Conservation (phyloP, 2,888 invertebrate genomes). For the Leptopilina syphax region DNA sequence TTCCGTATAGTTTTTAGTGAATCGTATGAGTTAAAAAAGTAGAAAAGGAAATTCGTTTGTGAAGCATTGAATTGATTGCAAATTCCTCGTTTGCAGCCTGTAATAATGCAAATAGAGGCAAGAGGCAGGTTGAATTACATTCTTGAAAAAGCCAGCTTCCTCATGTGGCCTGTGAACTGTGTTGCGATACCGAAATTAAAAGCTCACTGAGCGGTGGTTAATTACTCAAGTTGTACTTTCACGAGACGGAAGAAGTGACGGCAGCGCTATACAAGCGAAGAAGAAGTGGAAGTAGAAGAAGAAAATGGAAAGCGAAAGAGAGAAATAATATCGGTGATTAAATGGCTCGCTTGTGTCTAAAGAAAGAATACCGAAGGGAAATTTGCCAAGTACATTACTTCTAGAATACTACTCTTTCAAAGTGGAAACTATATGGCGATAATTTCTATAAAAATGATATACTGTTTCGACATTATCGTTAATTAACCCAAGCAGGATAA, state of each 20-base stretch:
- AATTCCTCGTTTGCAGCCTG: too few relatives aligned
- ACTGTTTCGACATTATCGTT: slow-evolving; percentile 3
- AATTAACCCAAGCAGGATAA: slow-evolving; percentile 11
- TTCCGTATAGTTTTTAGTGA: too few relatives aligned
- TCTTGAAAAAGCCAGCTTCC: too few relatives aligned
- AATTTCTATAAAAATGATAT: slow-evolving; percentile 7
- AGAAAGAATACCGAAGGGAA: slow-evolving; percentile 32
- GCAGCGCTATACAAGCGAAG: neutral
- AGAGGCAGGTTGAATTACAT: too few relatives aligned
- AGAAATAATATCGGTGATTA: slow-evolving; percentile 36
- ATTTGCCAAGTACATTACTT: slow-evolving; percentile 23
- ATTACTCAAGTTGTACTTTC: slow-evolving; percentile 29
- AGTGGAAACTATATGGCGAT: neutral
- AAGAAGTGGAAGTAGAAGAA: too few relatives aligned
- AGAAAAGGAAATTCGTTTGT: too few relatives aligned
- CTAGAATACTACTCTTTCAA: slow-evolving; percentile 13
- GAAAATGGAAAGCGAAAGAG: neutral
- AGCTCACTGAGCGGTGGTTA: slow-evolving; percentile 1
- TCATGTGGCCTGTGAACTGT: neutral
- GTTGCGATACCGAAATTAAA: slow-evolving; percentile 11
- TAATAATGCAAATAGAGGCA: too few relatives aligned
- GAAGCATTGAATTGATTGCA: too few relatives aligned
- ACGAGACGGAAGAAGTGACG: neutral
- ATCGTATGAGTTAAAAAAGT: too few relatives aligned
- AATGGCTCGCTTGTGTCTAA: slow-evolving; percentile 31